Conservation (phyloP, 2,113 vertebrate species). For the Eulemur macaco region DNA sequence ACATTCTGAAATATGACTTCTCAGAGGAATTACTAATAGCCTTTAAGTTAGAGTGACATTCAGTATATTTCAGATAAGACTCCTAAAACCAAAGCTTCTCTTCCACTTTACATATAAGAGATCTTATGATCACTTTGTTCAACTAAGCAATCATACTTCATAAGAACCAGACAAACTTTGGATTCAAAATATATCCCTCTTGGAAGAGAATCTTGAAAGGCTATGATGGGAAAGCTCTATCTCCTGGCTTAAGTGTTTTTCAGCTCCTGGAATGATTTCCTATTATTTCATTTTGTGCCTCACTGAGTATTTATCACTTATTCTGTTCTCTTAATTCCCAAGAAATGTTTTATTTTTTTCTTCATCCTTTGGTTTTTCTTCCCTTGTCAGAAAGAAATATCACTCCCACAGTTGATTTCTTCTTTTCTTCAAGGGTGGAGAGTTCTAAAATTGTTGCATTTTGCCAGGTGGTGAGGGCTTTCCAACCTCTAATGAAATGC, state of each 20-base stretch:
- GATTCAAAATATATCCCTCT: not conserved
- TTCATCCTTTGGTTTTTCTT: slow-evolving; percentile 14
- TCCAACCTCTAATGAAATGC: not conserved
- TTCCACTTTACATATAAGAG: slow-evolving; percentile 13
- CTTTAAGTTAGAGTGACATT: slow-evolving; percentile 41
- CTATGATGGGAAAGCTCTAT: not conserved
- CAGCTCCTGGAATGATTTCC: slow-evolving; percentile 4
- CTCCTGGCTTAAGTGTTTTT: slow-evolving; percentile 44
- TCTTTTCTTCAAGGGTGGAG: not conserved
- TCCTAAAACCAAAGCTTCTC: slow-evolving; percentile 42
- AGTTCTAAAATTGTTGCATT: slow-evolving; percentile 54
- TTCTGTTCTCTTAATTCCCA: slow-evolving; percentile 14
- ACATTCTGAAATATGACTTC: slow-evolving; percentile 41
- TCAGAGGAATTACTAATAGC: slow-evolving; percentile 40
- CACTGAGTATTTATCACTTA: slow-evolving; percentile 52
- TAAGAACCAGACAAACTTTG: slow-evolving; percentile 31
- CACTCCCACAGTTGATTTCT: slow-evolving; percentile 13
- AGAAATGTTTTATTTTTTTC: not conserved
- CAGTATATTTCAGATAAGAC: not conserved
- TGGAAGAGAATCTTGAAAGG: slow-evolving; percentile 16
- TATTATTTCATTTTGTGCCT: slow-evolving; percentile 47
- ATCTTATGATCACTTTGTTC: slow-evolving; percentile 1
- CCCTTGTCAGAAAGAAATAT: slow-evolving; percentile 43
- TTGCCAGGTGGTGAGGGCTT: not conserved
- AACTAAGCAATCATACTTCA: slow-evolving; percentile 14